These are phyloP conservation scores for Antechinus stuartii DNA, from an alignment of 2,113 vertebrate species.

Conservation along the genomic window DNA sequence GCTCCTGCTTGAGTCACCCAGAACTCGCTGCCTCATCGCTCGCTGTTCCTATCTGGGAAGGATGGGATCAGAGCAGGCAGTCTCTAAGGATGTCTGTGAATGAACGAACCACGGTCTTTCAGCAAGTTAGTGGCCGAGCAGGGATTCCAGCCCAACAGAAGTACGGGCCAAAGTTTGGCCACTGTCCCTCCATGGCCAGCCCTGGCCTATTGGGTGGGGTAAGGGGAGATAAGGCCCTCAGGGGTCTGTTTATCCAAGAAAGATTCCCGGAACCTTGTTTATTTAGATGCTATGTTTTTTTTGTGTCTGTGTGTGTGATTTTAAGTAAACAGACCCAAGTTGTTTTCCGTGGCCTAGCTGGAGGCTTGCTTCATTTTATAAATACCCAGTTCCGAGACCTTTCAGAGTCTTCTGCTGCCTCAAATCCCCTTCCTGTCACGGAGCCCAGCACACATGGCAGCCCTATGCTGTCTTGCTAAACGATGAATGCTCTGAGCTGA, in stretches of 20 bases:
- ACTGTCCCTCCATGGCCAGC: neutral
- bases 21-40: neutral
- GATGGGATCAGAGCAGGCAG: neutral
- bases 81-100: neutral
- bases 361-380: neutral
- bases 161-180: neutral
- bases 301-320: neutral
- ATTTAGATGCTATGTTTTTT: neutral
- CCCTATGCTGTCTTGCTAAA: no score
- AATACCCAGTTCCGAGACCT: neutral
- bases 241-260: neutral
- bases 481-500: no score
- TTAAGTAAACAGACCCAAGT: neutral
- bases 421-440: neutral
- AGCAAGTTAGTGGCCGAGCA: neutral
- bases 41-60: neutral
- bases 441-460: no score
- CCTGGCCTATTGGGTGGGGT: neutral
- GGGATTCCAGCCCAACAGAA: neutral
- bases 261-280: neutral
- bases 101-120: neutral
- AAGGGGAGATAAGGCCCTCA: neutral
- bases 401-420: neutral
- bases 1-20: neutral
- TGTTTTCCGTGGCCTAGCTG: neutral